Base-by-base conservation (phyloP, 1,140 invertebrate genomes). In the Drosophila seguyi region DNA sequence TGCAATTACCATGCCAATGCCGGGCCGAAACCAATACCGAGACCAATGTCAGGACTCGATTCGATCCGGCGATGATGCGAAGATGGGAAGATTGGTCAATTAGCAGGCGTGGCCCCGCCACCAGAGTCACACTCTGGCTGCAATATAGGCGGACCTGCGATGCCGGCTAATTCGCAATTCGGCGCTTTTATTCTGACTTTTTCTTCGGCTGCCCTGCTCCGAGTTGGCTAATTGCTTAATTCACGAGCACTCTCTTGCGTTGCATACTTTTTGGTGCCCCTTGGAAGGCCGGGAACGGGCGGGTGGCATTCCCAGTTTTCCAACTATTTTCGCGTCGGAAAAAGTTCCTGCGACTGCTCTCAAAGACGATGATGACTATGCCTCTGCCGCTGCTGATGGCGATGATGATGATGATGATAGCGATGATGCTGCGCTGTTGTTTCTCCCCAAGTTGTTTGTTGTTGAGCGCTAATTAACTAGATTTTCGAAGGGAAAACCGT, bases 381-480 rank as follows among this genome's bases (percentile, higher is more conserved):
- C 22, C 22, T 4, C 45, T 36, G 34, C 34, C 34, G 34, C 34
- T 36, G 29, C 29, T 45, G 45, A 14, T 50, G 16, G 3, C n/a
- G 25, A 13, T 4, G 31, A 10, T 10, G 16, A 66, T 48, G 42
- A 45, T 61, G 22, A 27, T 44, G 50, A 61, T 52, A 16, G 22
- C 11, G n/a, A 34, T 74, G 36, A 29, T 39, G 56, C 39, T 72
- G 47, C 60, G 25, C 39, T 60, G 60, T 44, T 80, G 47, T 60
- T 76, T 18, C 55, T 25, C 62, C 38, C 63, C 62, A 20, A 61
- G 56, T 81, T 81, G 73, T 81, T 68, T 69, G 75, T 56, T 77
- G 72, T 67, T 67, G 38, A 27, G 53, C 50, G 57, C 78, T 85
- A 85, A 85, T 85, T 85, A 81, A 85, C 82, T 81, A 48, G 53